These are phyloP conservation scores for Trisateles emortualis DNA, from an alignment of 2,888 invertebrate genomes.

Conservation along the genomic window DNA sequence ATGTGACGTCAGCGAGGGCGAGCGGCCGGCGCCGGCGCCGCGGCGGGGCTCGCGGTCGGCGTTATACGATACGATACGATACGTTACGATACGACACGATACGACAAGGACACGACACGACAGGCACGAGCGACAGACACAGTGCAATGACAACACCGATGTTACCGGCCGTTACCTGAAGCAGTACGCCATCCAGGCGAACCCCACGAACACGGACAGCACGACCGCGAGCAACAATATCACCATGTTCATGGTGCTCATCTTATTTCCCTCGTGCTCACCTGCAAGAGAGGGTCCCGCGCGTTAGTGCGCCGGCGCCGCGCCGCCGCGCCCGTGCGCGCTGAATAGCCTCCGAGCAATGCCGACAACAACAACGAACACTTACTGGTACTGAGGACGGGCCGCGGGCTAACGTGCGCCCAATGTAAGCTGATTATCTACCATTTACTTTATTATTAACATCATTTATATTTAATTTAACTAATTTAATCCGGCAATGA, in stretches of 20 bases:
- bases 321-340: conserved; percentile 65
- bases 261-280: conserved; percentile 92
- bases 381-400: not conserved
- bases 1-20: conserved; percentile 60
- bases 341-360: too few species aligned
- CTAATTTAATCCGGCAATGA: too few species aligned
- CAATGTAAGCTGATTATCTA: conserved; percentile 8
- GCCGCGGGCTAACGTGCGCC: conserved; percentile 2
- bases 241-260: conserved; percentile 96
- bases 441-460: not conserved
- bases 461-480: too few species aligned
- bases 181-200: conserved; percentile 97
- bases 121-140: conserved; percentile 79
- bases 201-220: conserved; percentile 97
- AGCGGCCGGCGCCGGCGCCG: conserved; percentile 70
- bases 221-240: conserved; percentile 97
- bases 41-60: conserved; percentile 59
- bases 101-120: conserved; percentile 61
- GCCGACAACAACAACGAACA: conserved; percentile 45
- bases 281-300: conserved; percentile 89
- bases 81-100: conserved; percentile 46
- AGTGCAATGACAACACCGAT: conserved; percentile 81
- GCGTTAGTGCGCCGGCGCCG: conserved; percentile 84
- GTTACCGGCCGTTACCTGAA: conserved; percentile 92
- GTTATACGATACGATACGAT: conserved; percentile 42